Base-by-base conservation (phyloP, 2,888 invertebrate species). In the Limnephilus rhombicus region DNA sequence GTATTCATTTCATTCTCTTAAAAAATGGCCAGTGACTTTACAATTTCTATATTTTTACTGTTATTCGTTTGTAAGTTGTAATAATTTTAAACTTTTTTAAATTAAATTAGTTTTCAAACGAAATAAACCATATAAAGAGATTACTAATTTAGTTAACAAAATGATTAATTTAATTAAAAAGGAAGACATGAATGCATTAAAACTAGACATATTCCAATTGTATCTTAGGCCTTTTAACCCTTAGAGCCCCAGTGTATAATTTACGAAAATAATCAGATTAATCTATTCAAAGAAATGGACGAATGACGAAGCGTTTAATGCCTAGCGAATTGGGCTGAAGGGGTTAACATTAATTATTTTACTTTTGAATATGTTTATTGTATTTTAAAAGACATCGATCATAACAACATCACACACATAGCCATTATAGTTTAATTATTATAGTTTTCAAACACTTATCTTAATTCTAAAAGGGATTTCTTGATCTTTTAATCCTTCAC, bases 221-320 rank as follows among this genome's bases (percentile, higher is more conserved):
- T 34, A 53, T 68, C 31, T 15, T 49, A 87, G 87, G 49, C 87
- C 49, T 87, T 49, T 13, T 87, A 87, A 87, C 87, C 87, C 87
- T 18, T 87, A 53, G 49, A 87, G 31, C 87, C 87, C 87, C 68
- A 1, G 86, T 53, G 29, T 53, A 87, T 31, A 87, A 87, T 87
- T 49, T 53, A 87, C 18, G 53, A 87, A 87, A 49, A 53, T 49
- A 87, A 87, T 15, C 49, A 87, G 24, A 53, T 49, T 49, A 31
- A 49, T 53, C 68, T 53, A 53, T 92, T 13, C 31, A 87, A 87
- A 53, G 13, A 87, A 53, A 53, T 87, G 88, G 88, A 89, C 88
- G 88, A 80, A 53, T 87, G 87, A 31, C 80, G 88, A 80, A 80
- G 90, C 92, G 82, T 91, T 90, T 53, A 68, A 83, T 83, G 86